Evolutionary conservation across 2,888 invertebrate species (phyloP).

Genomic region (Dicyrtomina minuta): DNA sequence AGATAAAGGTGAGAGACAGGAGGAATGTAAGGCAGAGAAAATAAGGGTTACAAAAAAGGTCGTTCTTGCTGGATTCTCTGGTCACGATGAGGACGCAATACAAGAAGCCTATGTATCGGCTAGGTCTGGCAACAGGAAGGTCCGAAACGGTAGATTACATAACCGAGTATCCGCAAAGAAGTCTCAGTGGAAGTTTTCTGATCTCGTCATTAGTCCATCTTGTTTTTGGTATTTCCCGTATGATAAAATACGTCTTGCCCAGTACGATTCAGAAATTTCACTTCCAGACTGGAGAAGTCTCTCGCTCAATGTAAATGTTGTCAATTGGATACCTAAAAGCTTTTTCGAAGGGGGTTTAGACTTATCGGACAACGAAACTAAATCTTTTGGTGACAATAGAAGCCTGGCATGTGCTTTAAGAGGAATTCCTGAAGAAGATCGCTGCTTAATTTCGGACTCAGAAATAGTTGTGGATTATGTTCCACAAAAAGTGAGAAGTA

Average conservation of each 20-base stretch:
- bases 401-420: no score
- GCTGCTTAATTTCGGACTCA: conserved; percentile 18
- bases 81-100: conserved; percentile 14
- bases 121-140: conserved; percentile 25
- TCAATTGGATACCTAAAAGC: conserved; percentile 36
- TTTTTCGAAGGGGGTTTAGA: conserved; percentile 14
- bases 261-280: conserved; percentile 7
- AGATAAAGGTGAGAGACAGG: conserved; percentile 21
- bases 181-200: conserved; percentile 16
- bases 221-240: conserved; percentile 47
- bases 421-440: conserved; percentile 16
- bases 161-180: conserved; percentile 14
- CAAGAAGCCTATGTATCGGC: conserved; percentile 28
- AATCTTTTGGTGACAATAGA: no score
- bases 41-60: neutral
- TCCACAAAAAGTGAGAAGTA: neutral
- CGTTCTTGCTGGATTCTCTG: neutral
- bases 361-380: neutral
- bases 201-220: conserved; percentile 30
- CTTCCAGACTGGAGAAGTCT: conserved; percentile 47
- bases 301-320: conserved; percentile 37
- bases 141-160: conserved; percentile 32
- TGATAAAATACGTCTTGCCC: conserved; percentile 11
- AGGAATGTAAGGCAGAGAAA: conserved; percentile 6
- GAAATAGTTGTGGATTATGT: conserved; percentile 14